Conservation (phyloP, 2,888 invertebrate genomes). For the Cephus pulcher region DNA sequence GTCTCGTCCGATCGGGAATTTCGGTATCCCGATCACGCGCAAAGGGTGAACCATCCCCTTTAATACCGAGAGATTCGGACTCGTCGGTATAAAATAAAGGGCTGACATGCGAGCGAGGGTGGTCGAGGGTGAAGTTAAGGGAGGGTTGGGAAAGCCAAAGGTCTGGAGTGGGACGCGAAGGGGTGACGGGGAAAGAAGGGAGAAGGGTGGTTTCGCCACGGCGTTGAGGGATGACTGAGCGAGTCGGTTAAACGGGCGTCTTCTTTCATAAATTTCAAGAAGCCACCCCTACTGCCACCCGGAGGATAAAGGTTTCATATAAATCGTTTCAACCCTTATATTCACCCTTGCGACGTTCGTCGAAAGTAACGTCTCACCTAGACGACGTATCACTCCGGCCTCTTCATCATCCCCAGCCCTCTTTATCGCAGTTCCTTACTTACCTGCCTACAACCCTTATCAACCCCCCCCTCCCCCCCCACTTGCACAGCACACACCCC, state of each 20-base stretch:
- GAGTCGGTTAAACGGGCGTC: slow-evolving; percentile 64
- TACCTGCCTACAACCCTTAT: background rate
- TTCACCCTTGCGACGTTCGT: slow-evolving; percentile 49
- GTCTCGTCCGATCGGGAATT: slow-evolving; percentile 50
- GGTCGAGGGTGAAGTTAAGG: slow-evolving; percentile 2
- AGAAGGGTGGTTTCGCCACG: slow-evolving; percentile 2
- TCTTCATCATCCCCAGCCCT: background rate
- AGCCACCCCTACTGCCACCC: slow-evolving; percentile 22
- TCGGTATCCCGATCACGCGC: slow-evolving; percentile 64
- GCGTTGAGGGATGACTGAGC: slow-evolving; percentile 50
- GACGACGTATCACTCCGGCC: no score
- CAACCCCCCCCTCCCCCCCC: background rate
- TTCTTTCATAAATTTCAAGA: slow-evolving; percentile 66
- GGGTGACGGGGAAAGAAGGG: background rate
- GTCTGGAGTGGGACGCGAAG: slow-evolving; percentile 26
- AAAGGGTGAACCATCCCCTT: slow-evolving; percentile 60
- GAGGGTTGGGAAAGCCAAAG: slow-evolving; percentile 13
- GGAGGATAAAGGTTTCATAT: slow-evolving; percentile 62
- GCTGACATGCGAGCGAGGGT: slow-evolving; percentile 33
- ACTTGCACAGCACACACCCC: background rate
- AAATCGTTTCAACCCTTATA: slow-evolving; percentile 63
- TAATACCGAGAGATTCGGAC: slow-evolving; percentile 55
- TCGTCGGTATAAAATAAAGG: slow-evolving; percentile 59
- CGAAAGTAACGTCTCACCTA: slow-evolving; percentile 41
- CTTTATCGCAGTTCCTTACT: slow-evolving; percentile 13